These are phyloP conservation scores for Muntiacus reevesi DNA, from an alignment of 2,113 vertebrate genomes.

Conservation along the genomic window DNA sequence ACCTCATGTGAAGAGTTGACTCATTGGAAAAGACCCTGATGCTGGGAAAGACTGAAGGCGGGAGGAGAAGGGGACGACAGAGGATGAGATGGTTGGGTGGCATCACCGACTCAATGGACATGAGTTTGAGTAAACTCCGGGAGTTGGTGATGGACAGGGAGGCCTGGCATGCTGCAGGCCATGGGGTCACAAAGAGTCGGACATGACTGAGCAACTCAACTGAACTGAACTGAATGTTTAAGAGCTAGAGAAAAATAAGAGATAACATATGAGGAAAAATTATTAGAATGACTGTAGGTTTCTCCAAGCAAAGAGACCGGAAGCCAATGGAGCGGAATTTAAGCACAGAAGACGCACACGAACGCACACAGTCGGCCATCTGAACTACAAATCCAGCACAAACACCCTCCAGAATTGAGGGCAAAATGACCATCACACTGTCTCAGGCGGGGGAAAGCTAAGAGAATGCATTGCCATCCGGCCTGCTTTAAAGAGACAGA, in stretches of 20 bases:
- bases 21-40: not conserved
- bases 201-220: rapidly evolving
- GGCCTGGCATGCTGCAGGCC: rapidly evolving
- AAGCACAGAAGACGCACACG: not conserved
- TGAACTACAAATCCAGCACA: not conserved
- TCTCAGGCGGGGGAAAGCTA: not conserved
- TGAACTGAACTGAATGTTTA: not conserved
- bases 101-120: rapidly evolving
- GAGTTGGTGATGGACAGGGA: not conserved
- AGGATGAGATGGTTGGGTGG: not conserved
- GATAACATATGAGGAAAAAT: not conserved
- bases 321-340: not conserved
- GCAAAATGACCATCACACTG: not conserved
- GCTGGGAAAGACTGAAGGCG: not conserved
- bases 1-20: rapidly evolving
- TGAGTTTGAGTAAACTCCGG: rapidly evolving
- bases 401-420: not conserved
- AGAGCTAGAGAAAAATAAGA: not conserved
- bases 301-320: not conserved
- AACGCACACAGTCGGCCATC: not conserved
- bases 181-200: rapidly evolving
- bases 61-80: not conserved
- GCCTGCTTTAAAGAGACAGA: not conserved
- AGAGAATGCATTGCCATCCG: not conserved
- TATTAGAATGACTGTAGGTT: not conserved